phyloP scores from a whole-genome alignment of 64 coral and sea anemone species.

The Exaiptasia diaphana region DNA sequence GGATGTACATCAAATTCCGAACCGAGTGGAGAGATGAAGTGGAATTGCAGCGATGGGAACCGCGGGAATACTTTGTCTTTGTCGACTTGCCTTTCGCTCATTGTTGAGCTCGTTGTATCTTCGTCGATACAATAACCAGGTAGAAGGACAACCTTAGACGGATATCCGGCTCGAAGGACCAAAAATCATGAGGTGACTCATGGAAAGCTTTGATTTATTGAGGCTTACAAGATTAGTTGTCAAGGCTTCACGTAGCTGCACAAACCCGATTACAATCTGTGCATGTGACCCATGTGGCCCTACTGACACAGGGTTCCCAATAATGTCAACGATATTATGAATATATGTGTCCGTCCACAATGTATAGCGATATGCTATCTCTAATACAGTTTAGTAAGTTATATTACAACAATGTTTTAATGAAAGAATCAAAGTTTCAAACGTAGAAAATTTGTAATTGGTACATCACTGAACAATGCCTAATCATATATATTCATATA shows the following conservation, averaged over 20 bases:
- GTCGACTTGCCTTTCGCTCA: background rate
- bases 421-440: too few species aligned
- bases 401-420: too few species aligned
- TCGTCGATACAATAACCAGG: background rate
- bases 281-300: too few species aligned
- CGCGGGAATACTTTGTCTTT: background rate
- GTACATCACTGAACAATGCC: too few species aligned
- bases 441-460: too few species aligned
- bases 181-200: background rate
- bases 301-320: too few species aligned
- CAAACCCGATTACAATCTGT: too few species aligned
- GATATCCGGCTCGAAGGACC: background rate
- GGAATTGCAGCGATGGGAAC: background rate
- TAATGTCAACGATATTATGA: too few species aligned
- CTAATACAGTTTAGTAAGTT: too few species aligned
- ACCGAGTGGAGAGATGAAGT: background rate
- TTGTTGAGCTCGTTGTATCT: background rate
- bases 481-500: too few species aligned
- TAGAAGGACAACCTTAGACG: background rate
- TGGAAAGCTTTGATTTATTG: background rate
- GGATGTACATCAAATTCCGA: background rate
- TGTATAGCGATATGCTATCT: too few species aligned
- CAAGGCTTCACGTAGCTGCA: background rate
- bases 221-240: background rate
- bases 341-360: too few species aligned